A percentile compares a stretch with the other conserved stretches of the same genome.
phyloP scores from a whole-genome alignment of 2,888 invertebrate genomes.

The Trichopria drosophilae region DNA sequence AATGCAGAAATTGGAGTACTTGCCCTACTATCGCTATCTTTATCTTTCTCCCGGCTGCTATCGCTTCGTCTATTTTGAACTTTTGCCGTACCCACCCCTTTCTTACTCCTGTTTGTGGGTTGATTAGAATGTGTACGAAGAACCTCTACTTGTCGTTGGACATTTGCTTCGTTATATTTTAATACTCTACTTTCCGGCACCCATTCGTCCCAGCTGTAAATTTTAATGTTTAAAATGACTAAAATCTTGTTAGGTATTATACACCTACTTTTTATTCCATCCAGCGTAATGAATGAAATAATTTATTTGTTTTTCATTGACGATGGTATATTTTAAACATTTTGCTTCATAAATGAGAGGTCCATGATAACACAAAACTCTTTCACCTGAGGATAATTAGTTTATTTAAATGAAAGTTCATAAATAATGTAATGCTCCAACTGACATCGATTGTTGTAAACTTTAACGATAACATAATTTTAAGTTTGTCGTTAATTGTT shows the following conservation, averaged over 20 bases:
- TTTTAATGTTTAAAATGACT: neutral
- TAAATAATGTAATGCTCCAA: no score
- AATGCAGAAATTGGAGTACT: constrained; percentile 63
- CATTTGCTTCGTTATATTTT: constrained; percentile 66
- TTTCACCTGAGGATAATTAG: constrained; percentile 72
- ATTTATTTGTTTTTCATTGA: constrained; percentile 80
- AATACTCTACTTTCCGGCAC: constrained; percentile 68
- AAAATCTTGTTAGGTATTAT: constrained; percentile 4
- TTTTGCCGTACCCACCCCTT: constrained; percentile 45
- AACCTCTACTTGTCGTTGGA: constrained; percentile 66
- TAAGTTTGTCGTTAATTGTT: no score
- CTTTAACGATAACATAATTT: no score
- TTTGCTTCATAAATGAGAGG: constrained; percentile 96
- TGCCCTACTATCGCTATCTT: constrained; percentile 65
- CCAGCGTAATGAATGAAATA: constrained; percentile 97
- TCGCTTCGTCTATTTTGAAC: constrained; percentile 48
- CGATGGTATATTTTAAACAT: constrained; percentile 80
- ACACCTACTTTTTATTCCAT: constrained; percentile 96
- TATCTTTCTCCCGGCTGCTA: constrained; percentile 45
- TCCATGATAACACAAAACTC: constrained; percentile 93
- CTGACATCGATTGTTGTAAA: no score
- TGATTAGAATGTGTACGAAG: constrained; percentile 67
- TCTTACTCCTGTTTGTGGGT: constrained; percentile 47
- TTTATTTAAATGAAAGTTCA: no score
- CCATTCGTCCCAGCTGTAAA: constrained; percentile 63